phyloP scores from a whole-genome alignment of 2,797 vertebrate species.

The Myotis daubentonii region DNA sequence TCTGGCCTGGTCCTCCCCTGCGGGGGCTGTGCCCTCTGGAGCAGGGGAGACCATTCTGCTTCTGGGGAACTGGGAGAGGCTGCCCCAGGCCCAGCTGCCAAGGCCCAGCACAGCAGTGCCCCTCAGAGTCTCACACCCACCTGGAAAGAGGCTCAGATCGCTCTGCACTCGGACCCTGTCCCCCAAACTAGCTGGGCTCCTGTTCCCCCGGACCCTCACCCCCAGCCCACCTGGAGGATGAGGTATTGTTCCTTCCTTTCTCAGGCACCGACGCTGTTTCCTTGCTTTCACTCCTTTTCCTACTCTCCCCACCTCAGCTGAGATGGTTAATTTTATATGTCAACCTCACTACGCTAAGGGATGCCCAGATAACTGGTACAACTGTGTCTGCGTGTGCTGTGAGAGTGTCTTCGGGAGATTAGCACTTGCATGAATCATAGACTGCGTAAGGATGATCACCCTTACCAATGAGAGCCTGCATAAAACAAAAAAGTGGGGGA shows the following conservation, averaged over 20 bases:
- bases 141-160: background rate
- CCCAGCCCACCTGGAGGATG: background rate
- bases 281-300: background rate
- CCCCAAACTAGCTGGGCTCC: background rate
- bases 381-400: background rate
- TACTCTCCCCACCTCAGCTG: background rate
- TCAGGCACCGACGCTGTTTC: background rate
- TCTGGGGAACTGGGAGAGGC: background rate
- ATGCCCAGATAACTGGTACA: background rate
- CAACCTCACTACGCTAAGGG: background rate
- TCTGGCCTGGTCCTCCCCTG: background rate
- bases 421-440: background rate
- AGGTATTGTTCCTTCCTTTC: background rate
- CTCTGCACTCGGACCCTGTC: accelerated
- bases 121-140: background rate
- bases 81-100: background rate
- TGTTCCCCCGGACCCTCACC: background rate
- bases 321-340: background rate
- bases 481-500: background rate
- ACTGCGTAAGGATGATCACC: background rate
- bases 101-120: background rate
- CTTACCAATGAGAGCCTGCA: background rate
- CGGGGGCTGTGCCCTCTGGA: background rate
- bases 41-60: background rate
- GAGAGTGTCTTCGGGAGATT: background rate